A percentile compares a stretch with the other conserved stretches of the same genome.
phyloP scores from a whole-genome alignment of 2,113 vertebrate species.

The Rousettus leschenaultii region DNA sequence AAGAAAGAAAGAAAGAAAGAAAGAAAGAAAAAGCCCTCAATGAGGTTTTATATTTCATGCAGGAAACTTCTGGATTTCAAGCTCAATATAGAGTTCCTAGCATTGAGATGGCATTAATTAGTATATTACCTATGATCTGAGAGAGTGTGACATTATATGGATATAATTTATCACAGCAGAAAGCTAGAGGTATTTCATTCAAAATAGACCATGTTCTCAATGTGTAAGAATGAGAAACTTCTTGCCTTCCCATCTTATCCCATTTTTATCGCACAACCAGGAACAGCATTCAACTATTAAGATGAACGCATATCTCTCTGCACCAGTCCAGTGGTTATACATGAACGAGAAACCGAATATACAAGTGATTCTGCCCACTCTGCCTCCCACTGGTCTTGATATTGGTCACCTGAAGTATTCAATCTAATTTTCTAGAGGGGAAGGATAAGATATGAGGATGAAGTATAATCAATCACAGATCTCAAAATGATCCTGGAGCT shows the following conservation, averaged over 20 bases:
- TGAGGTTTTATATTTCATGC: constrained; percentile 55
- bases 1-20: no score
- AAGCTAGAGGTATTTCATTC: constrained; percentile 44
- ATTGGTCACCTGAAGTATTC: background rate
- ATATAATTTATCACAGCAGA: constrained; percentile 58
- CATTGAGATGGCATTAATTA: constrained; percentile 64
- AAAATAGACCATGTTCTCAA: constrained; percentile 43
- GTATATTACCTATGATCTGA: constrained; percentile 42
- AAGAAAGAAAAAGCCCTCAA: background rate
- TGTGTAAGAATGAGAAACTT: constrained; percentile 37
- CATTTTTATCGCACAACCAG: constrained; percentile 19
- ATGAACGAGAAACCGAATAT: background rate
- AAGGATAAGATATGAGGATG: background rate
- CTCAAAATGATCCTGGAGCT: background rate
- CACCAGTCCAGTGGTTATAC: background rate
- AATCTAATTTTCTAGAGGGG: background rate
- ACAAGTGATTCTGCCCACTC: background rate
- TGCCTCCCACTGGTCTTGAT: background rate
- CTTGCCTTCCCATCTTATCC: background rate
- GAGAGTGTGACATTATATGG: background rate
- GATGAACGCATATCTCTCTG: background rate
- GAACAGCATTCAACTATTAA: background rate
- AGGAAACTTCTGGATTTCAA: constrained; percentile 23
- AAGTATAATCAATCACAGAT: background rate
- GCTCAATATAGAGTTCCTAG: constrained; percentile 29